Evolutionary conservation across 2,888 invertebrate species (phyloP).

Genomic region (Parasteatoda lunata): DNA sequence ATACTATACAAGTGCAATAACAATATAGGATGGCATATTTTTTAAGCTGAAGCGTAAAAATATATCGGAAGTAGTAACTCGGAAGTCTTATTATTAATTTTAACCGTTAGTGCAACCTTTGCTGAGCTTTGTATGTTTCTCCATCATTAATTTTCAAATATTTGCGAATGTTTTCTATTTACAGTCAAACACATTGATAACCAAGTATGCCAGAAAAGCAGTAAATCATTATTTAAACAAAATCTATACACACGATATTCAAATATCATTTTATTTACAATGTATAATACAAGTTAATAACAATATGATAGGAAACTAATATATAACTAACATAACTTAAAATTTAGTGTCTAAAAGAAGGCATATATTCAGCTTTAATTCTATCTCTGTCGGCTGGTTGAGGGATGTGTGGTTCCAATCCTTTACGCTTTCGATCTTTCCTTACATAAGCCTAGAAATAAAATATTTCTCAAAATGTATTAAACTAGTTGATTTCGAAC

Average conservation of each 20-base stretch:
- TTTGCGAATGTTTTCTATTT: neutral
- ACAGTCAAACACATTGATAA: neutral
- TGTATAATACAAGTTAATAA: too few relatives aligned
- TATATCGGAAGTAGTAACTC: too few relatives aligned
- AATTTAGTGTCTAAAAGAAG: slow-evolving; percentile 6
- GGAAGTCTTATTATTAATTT: too few relatives aligned
- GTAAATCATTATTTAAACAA: neutral
- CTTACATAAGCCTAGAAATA: slow-evolving; percentile 77
- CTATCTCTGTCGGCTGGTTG: slow-evolving; percentile 81
- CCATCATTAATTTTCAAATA: too few relatives aligned
- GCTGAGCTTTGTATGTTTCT: too few relatives aligned
- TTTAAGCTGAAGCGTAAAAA: too few relatives aligned
- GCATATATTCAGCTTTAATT: slow-evolving; percentile 80
- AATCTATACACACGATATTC: neutral
- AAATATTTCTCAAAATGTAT: slow-evolving; percentile 47
- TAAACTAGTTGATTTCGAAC: neutral
- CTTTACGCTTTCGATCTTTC: slow-evolving; percentile 79
- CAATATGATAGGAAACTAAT: neutral
- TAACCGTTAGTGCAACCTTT: too few relatives aligned
- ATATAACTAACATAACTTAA: neutral
- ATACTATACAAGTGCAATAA: too few relatives aligned
- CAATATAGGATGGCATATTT: too few relatives aligned
- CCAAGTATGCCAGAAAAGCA: neutral
- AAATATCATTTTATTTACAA: too few relatives aligned
- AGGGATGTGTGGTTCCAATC: slow-evolving; percentile 82